Base-by-base conservation (phyloP, 2,888 invertebrate species). In the Choristoneura rosaceana region DNA sequence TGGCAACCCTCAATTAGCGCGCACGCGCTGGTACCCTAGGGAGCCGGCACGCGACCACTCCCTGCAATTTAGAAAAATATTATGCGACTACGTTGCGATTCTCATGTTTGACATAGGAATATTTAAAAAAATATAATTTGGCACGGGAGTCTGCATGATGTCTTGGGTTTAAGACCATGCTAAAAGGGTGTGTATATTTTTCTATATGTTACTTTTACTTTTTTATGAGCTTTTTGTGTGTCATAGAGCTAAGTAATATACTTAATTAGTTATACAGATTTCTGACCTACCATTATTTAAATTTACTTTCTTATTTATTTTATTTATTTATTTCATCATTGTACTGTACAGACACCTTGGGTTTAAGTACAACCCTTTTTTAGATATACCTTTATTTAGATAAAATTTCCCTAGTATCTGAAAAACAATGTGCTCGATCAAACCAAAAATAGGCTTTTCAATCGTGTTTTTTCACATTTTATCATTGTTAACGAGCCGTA, bases 11-110 rank as follows among this genome's bases (percentile, higher is more conserved):
- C 90, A 90, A 88, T 90, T 91, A 91, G 83, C 75, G 85, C 87
- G 90, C 92, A 90, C 92, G 90, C 91, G 90, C 85, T 86, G 79
- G 73, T 79, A 78, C 92, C 89, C 90, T 67, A 68, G 92, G 91
- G 92, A 91, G 79, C 75, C 74, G 76, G 85, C 92, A 92, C 92
- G 90, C 90, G 92, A 84, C 91, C 79, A 77, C 87, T 88, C 90
- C 80, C 81, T 76, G 79, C 89, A 88, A 90, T 91, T 86, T 90
- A 89, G 84, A 85, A 81, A 86, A 86, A 85, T 86, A 87, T 71
- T 71, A 63, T 86, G 85, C 80, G 82, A 82, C 78, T 71, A 66
- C 69, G 68, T 73, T 64, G 69, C 73, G 33, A 69, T 69, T 69
- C 73, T 64, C 69, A 43, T 73, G 73, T 73, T 64, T 60, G 52